Base-by-base conservation (phyloP, 2,888 invertebrate genomes). In the Ochropleura leucogaster region DNA sequence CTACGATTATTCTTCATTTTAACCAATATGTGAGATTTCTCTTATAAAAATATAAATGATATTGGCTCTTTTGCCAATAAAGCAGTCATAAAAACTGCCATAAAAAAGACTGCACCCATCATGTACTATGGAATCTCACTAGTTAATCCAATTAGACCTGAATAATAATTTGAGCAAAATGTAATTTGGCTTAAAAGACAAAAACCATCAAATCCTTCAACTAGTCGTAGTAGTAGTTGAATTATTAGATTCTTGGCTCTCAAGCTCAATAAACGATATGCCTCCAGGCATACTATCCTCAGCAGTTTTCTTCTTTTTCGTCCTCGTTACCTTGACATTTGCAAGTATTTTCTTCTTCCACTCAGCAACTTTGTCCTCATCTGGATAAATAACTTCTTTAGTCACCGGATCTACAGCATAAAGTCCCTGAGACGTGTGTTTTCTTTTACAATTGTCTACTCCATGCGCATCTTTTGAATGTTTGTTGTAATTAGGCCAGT, bases 401-500 rank as follows among this genome's bases (percentile, higher is more conserved):
- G 96, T 96, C 72, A 92, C 92, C 0, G 96, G 95, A 76, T 96
- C 94, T 0, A 95, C 88, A 0, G 95, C 95, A 20, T 95, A 95
- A 44, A 95, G 94, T 0, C 96, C 96, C 8, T 96, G 95, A 0
- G 97, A 97, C 0, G 97, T 96, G 0, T 97, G 97, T 77, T 97
- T 96, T 83, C 95, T 96, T 75, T 94, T 95, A 0, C 95, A 92
- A 0, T 93, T 95, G 66, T 94, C 94, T 3, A 88, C 96, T 53
- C 97, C 97, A 80, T 98, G 98, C 42, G 98, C 94, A 40, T 98
- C 94, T 92, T 98, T 98, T 97, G 98, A 98, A 89, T 98, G 98
- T 87, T 98, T 98, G 88, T 98, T 98, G 88, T 98, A 98, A 93
- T 98, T 98, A 0, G 98, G 98, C 98, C 98, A 98, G 90, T 98